Percentiles rank a stretch among this genome's conserved stretches.
phyloP scores from a whole-genome alignment of 2,113 vertebrate genomes.

The Ailurus styani region DNA sequence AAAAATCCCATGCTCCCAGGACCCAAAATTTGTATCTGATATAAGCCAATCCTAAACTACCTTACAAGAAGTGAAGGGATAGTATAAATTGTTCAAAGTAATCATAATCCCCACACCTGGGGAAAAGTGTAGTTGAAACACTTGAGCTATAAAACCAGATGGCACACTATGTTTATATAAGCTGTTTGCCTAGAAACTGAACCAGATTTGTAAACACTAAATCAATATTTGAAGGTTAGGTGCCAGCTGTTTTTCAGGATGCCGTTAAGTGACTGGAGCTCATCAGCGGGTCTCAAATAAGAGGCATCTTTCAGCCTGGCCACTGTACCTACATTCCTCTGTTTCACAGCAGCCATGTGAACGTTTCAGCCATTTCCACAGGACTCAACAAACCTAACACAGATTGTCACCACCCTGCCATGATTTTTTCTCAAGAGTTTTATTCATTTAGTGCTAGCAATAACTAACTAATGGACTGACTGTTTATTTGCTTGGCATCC shows the following conservation, averaged over 20 bases:
- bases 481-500: constrained; percentile 79
- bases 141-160: constrained; percentile 84
- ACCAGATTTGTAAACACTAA: constrained; percentile 90
- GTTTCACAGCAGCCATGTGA: constrained; percentile 83
- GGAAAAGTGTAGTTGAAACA: constrained; percentile 78
- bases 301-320: constrained; percentile 73
- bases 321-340: constrained; percentile 79
- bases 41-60: constrained; percentile 63
- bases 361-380: constrained; percentile 59
- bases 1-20: constrained; percentile 70
- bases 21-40: constrained; percentile 73
- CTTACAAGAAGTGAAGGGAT: constrained; percentile 72
- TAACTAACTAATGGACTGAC: constrained; percentile 79
- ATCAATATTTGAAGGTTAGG: constrained; percentile 92
- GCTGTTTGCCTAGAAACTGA: constrained; percentile 91
- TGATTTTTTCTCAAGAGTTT: constrained; percentile 75
- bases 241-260: constrained; percentile 97
- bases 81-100: constrained; percentile 82
- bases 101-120: constrained; percentile 71
- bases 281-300: constrained; percentile 75
- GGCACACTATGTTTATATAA: constrained; percentile 89
- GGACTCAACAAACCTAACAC: constrained; percentile 69
- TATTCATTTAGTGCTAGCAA: constrained; percentile 80
- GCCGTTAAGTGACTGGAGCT: constrained; percentile 89
- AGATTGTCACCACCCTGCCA: constrained; percentile 74